These are phyloP conservation scores for Arbacia lixula DNA, from an alignment of 53 echinoderm and acorn worm species.

Conservation along the genomic window DNA sequence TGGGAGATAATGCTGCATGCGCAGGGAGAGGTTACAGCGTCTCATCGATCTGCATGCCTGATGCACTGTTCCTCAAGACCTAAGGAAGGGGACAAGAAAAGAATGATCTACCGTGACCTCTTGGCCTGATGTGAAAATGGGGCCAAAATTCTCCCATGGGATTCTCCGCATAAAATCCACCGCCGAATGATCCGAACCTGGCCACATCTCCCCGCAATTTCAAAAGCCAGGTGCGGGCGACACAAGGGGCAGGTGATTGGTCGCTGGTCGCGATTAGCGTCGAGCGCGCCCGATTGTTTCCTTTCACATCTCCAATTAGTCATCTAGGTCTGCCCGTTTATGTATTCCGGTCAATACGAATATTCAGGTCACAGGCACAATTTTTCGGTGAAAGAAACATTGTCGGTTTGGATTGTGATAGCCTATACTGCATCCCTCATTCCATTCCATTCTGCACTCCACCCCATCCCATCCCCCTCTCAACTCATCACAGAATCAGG, in stretches of 20 bases:
- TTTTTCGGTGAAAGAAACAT: too few relatives aligned
- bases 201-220: slow-evolving; percentile 14
- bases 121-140: background rate
- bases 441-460: too few relatives aligned
- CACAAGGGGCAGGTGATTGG: slow-evolving; percentile 46
- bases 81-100: background rate
- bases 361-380: slow-evolving; percentile 33
- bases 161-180: slow-evolving; percentile 7
- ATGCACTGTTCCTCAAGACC: too few relatives aligned
- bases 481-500: too few relatives aligned
- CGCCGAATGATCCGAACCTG: slow-evolving; percentile 9
- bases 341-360: slow-evolving; percentile 47
- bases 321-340: slow-evolving; percentile 19
- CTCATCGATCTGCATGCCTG: too few relatives aligned
- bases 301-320: slow-evolving; percentile 26
- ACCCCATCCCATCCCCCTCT: too few relatives aligned
- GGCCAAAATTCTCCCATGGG: slow-evolving; percentile 16
- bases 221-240: slow-evolving; percentile 42
- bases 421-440: too few relatives aligned
- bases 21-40: too few relatives aligned
- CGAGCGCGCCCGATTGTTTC: slow-evolving; percentile 30
- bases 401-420: background rate
- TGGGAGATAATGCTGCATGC: too few relatives aligned
- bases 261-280: slow-evolving; percentile 27
- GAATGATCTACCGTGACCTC: slow-evolving; percentile 35